Conservation (phyloP, 2,888 invertebrate species). For the Epinotia brunnichana region DNA sequence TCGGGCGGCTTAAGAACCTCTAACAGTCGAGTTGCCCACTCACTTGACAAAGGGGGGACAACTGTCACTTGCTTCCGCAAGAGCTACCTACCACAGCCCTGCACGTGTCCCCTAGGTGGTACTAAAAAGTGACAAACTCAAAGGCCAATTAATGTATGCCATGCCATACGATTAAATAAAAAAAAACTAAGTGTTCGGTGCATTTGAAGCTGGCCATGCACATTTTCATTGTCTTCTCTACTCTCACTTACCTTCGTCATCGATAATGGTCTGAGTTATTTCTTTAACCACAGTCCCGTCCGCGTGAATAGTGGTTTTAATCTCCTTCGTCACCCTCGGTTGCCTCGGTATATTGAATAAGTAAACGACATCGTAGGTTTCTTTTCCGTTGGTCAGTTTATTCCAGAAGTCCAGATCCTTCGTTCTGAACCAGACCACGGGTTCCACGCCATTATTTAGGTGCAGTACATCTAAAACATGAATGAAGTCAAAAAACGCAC, state of each 20-base stretch:
- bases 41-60: too few relatives aligned
- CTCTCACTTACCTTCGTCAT: conserved; percentile 22
- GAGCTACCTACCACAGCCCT: too few relatives aligned
- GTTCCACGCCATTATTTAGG: background rate
- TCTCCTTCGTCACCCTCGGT: conserved; percentile 56
- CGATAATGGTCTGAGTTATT: conserved; percentile 28
- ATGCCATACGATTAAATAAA: too few relatives aligned
- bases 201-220: too few relatives aligned
- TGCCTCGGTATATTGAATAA: conserved; percentile 54
- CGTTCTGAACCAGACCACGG: conserved; percentile 37
- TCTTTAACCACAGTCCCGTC: conserved; percentile 66
- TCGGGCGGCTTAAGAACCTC: too few relatives aligned
- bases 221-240: too few relatives aligned
- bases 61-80: too few relatives aligned
- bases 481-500: background rate
- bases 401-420: conserved; percentile 48
- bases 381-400: conserved; percentile 46
- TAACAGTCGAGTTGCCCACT: too few relatives aligned
- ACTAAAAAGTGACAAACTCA: too few relatives aligned
- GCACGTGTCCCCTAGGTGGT: too few relatives aligned
- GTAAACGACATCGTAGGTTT: conserved; percentile 52
- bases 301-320: conserved; percentile 55
- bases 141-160: too few relatives aligned
- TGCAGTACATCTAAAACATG: conserved; percentile 18
- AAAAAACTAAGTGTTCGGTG: too few relatives aligned